phyloP scores from a whole-genome alignment of 2,113 vertebrate genomes.

The Cervus canadensis region DNA sequence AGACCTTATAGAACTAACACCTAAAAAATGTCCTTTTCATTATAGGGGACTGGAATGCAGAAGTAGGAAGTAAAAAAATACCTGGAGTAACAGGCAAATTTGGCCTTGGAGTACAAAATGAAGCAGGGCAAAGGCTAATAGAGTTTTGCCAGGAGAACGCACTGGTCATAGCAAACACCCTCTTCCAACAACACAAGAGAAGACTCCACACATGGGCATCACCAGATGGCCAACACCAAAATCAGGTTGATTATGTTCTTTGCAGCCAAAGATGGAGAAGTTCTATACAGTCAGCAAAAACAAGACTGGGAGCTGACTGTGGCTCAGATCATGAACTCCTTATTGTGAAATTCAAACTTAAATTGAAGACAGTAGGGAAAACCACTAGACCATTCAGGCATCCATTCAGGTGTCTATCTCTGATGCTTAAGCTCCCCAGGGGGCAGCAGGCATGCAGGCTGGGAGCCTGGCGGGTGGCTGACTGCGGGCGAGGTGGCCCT shows the following conservation, averaged over 20 bases:
- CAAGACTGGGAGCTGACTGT: fast-evolving
- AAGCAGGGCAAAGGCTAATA: background rate
- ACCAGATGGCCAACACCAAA: background rate
- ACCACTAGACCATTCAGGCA: background rate
- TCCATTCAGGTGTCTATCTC: background rate
- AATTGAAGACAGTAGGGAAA: background rate
- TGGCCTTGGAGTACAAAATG: background rate
- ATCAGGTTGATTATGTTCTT: background rate
- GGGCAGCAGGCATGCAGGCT: background rate
- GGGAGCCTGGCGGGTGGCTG: background rate
- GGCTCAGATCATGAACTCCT: background rate
- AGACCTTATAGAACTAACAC: background rate
- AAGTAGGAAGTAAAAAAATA: background rate
- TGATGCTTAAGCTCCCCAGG: constrained; percentile 88
- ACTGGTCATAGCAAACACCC: background rate
- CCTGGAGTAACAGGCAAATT: background rate
- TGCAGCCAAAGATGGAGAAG: background rate
- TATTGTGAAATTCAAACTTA: background rate
- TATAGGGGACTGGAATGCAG: background rate
- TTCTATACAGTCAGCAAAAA: background rate
- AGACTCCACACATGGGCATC: background rate
- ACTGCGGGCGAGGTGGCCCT: fast-evolving
- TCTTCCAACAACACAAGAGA: background rate
- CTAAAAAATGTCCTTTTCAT: background rate
- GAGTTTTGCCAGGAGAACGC: background rate